Conservation (phyloP, 2,797 vertebrate genomes). For the Garrulus glandarius region DNA sequence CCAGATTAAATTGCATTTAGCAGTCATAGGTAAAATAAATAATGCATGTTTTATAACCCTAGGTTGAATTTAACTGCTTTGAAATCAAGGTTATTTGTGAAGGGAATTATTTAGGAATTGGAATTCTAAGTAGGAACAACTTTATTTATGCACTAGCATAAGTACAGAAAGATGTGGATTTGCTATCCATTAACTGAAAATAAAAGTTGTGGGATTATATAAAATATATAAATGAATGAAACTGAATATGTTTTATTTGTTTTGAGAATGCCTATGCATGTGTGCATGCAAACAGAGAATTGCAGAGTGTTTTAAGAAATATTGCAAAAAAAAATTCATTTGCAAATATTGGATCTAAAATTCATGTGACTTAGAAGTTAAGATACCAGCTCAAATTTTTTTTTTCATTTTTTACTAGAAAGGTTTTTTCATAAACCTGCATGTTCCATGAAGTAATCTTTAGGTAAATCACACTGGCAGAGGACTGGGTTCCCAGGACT, state of each 20-base stretch:
- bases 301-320: background rate
- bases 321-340: background rate
- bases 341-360: background rate
- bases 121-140: background rate
- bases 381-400: background rate
- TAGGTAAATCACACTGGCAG: background rate
- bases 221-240: background rate
- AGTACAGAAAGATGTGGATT: background rate
- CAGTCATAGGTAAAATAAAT: background rate
- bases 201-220: background rate
- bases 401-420: background rate
- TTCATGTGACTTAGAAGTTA: background rate
- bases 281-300: background rate
- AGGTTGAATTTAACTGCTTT: background rate
- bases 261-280: background rate
- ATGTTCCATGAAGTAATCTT: background rate
- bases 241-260: background rate
- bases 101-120: background rate
- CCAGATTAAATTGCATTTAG: background rate
- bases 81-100: background rate
- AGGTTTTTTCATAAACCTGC: fast-evolving
- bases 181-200: background rate
- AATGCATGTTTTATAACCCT: background rate
- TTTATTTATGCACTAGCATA: background rate
- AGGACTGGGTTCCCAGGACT: fast-evolving